phyloP scores from a whole-genome alignment of 2,888 invertebrate genomes.

The Balanococcus diminutus region DNA sequence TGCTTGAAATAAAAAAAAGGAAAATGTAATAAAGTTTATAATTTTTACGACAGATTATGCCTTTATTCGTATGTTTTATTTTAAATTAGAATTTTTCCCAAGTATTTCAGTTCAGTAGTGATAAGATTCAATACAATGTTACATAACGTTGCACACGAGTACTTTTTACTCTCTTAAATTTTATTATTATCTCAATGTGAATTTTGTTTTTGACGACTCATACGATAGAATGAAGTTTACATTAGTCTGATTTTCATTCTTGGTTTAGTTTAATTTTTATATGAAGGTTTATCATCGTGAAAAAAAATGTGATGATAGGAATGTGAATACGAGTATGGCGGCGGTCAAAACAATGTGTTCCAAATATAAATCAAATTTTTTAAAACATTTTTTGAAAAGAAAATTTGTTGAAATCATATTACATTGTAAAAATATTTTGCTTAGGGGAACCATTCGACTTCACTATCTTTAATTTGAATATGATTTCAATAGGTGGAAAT shows the following conservation, averaged over 20 bases:
- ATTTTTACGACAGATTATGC: not conserved
- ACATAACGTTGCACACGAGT: not conserved
- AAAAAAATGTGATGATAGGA: not conserved
- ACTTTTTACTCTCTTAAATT: not conserved
- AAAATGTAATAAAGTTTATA: not conserved
- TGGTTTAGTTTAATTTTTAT: not conserved
- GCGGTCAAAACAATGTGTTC: not conserved
- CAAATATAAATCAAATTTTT: not conserved
- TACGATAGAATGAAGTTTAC: not conserved
- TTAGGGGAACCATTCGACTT: too few relatives aligned
- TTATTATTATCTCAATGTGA: not conserved
- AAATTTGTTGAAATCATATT: too few relatives aligned
- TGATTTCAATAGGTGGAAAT: too few relatives aligned
- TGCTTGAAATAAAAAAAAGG: not conserved
- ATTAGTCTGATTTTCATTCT: not conserved
- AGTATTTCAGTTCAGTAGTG: not conserved
- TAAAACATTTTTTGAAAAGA: too few relatives aligned
- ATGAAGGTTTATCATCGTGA: not conserved
- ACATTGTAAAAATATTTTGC: too few relatives aligned
- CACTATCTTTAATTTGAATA: too few relatives aligned
- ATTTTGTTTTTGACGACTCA: not conserved
- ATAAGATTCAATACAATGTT: slow-evolving; percentile 21
- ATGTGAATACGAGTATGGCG: not conserved
- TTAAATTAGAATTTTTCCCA: not conserved
- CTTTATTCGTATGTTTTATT: not conserved